These are phyloP conservation scores for Channa maculata DNA, from an alignment of 2,113 vertebrate species.

Conservation along the genomic window DNA sequence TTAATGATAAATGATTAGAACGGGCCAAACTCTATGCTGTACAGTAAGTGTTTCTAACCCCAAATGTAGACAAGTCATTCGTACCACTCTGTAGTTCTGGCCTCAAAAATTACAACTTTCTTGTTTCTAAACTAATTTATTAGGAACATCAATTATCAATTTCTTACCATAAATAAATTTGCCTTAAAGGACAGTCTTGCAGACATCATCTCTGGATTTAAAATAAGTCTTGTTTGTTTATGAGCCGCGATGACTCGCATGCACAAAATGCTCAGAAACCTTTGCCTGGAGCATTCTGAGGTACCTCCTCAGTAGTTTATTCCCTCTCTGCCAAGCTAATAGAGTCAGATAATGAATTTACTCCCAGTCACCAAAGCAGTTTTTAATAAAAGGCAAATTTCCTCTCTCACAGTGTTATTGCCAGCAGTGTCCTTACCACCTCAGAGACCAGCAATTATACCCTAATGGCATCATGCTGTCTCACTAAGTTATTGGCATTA, in stretches of 20 bases:
- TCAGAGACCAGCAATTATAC: constrained; percentile 67
- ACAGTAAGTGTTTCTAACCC: too few relatives aligned
- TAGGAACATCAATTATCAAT: neutral
- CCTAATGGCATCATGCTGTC: constrained; percentile 71
- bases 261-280: constrained; percentile 15
- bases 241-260: constrained; percentile 12
- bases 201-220: constrained; percentile 3
- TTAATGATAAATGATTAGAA: constrained; percentile 56
- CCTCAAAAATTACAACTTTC: neutral
- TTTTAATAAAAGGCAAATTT: constrained; percentile 82
- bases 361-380: constrained; percentile 77
- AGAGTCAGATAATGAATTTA: constrained; percentile 82
- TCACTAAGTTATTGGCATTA: constrained; percentile 73
- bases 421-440: constrained; percentile 75
- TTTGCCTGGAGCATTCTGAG: constrained; percentile 45
- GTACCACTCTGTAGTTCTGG: neutral
- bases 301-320: constrained; percentile 57
- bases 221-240: constrained; percentile 37
- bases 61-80: too few relatives aligned
- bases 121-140: neutral
- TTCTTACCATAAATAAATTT: neutral
- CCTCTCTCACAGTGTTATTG: constrained; percentile 68
- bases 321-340: constrained; percentile 70
- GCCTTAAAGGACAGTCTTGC: neutral
- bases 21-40: constrained; percentile 11